phyloP scores from a whole-genome alignment of 2,888 invertebrate genomes.

The Mechanitis messenoides region DNA sequence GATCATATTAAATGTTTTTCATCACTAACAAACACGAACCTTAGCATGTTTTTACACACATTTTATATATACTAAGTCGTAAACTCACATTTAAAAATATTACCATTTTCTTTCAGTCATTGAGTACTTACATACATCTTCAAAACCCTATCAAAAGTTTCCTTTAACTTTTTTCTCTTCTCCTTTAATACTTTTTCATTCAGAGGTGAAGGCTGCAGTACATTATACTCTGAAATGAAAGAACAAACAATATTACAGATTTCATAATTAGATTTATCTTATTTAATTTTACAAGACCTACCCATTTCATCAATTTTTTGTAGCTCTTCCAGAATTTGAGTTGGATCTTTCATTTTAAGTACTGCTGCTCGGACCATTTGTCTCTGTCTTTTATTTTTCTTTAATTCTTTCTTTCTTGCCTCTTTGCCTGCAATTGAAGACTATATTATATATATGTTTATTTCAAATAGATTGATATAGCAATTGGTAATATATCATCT shows the following conservation, averaged over 20 bases:
- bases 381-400: slow-evolving; percentile 98
- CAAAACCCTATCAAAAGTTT: slow-evolving; percentile 95
- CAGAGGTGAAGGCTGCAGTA: slow-evolving; percentile 93
- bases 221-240: slow-evolving; percentile 89
- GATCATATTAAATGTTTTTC: too few species aligned
- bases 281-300: slow-evolving; percentile 49
- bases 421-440: slow-evolving; percentile 86
- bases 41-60: too few species aligned
- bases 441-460: slow-evolving; percentile 1
- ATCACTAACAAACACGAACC: too few species aligned
- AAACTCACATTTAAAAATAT: too few species aligned
- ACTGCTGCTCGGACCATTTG: slow-evolving; percentile 97
- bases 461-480: too few species aligned
- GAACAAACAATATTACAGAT: background rate
- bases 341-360: slow-evolving; percentile 97
- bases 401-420: slow-evolving; percentile 96
- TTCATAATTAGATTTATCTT: background rate
- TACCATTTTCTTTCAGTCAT: background rate
- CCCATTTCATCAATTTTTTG: slow-evolving; percentile 99
- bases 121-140: slow-evolving; percentile 92
- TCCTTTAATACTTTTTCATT: slow-evolving; percentile 98
- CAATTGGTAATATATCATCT: too few species aligned
- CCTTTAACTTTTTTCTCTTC: slow-evolving; percentile 95
- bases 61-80: too few species aligned
- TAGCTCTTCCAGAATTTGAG: slow-evolving; percentile 95